A percentile compares a stretch with the other conserved stretches of the same genome.
These are phyloP conservation scores for Nylanderia fulva DNA, from an alignment of 1,140 invertebrate genomes.

Conservation along the genomic window DNA sequence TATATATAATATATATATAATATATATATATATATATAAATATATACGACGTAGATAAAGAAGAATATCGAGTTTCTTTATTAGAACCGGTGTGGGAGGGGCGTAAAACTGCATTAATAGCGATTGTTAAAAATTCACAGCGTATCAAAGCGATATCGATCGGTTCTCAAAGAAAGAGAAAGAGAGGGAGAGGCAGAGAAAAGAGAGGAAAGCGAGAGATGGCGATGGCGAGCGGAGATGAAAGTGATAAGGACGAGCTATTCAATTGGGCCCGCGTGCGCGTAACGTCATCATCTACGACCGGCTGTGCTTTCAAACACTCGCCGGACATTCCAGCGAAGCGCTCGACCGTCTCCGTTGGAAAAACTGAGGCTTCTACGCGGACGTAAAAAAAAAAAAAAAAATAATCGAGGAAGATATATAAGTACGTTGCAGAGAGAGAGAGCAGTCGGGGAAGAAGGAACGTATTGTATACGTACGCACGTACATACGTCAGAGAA, in stretches of 20 bases:
- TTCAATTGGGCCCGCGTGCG: background rate
- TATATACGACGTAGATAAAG: too few relatives aligned
- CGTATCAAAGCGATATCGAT: slow-evolving; percentile 19
- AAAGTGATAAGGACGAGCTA: slow-evolving; percentile 1
- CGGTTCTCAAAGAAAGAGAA: background rate
- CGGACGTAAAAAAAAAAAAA: background rate
- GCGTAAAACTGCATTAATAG: background rate
- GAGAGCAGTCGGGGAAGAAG: too few relatives aligned
- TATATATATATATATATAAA: too few relatives aligned
- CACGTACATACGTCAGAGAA: background rate
- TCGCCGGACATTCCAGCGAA: slow-evolving; percentile 9
- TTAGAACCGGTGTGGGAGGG: slow-evolving; percentile 4
- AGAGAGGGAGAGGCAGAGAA: background rate
- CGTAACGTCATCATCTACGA: slow-evolving; percentile 26
- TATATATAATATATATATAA: too few relatives aligned
- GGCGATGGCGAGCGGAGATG: background rate
- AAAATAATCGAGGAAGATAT: background rate
- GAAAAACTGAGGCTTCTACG: background rate
- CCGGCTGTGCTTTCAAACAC: background rate
- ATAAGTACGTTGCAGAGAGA: too few relatives aligned
- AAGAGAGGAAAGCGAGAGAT: background rate
- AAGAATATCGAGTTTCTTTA: background rate
- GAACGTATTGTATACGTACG: too few relatives aligned
- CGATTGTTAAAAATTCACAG: slow-evolving; percentile 50
- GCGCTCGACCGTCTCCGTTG: slow-evolving; percentile 2